Base-by-base conservation (phyloP, 2,888 invertebrate species). In the Molanna angustata region DNA sequence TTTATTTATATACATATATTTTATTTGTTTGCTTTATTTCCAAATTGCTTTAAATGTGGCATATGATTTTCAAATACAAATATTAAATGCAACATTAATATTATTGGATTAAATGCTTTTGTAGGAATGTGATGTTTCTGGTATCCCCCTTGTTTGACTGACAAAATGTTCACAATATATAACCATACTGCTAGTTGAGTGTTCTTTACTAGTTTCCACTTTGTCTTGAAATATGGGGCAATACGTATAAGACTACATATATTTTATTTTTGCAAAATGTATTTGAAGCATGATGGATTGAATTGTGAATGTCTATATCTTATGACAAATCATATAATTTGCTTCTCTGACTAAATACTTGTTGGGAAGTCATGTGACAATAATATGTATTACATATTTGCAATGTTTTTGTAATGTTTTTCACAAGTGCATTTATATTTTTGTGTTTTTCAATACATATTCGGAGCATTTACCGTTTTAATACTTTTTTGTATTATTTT, bases 61-160 rank as follows among this genome's bases (percentile, higher is more conserved):
- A 42, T 21, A 33, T 42, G 39, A 27, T 20, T 48, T 31, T 40
- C 27, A 35, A 45, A 45, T 45, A 17, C 13, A 45, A 4, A 33
- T 19, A 37, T n/a, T n/a, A 16, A 31, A 11, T 14, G 35, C 13
- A 11, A 4, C 35, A 35, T 11, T 6, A 14, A 35, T 7, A 35
- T 35, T 13, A 7, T 37, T 37, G 16, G 32, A 27, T 49, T 22
- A 44, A 33, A 40, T 44, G 44, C 50, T 50, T 50, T 50, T 44
- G 50, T 50, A 50, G 27, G 27, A 50, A 43, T 50, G 50, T 50
- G 35, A 19, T 44, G 43, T 50, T 22, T 17, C n/a, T n/a, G n/a
- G 3, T 37, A 47, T 20, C 22, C 17, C 14, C 27, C 14, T n/a
- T 37, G 13, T 16, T 22, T 43, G 16, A 33, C 20, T 16, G 18